A percentile compares a stretch with the other conserved stretches of the same genome.
Conservation (phyloP, 2,888 invertebrate species). For the Lithophane socia region DNA sequence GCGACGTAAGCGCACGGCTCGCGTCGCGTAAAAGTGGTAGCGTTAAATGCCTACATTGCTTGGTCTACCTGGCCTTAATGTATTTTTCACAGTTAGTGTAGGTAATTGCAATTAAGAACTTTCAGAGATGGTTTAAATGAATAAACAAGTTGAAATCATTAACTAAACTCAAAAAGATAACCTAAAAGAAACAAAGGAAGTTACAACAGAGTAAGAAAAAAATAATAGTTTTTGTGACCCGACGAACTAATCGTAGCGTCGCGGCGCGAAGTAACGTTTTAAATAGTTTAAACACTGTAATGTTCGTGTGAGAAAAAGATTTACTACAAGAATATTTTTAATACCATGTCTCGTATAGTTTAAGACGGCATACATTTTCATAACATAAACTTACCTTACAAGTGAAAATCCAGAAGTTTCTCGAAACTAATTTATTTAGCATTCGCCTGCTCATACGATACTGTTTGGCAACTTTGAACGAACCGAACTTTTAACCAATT, state of each 20-base stretch:
- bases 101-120: neutral
- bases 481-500: constrained; percentile 6
- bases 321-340: neutral
- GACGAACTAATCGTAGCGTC: no score
- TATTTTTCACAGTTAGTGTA: neutral
- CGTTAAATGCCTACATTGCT: no score
- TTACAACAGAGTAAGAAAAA: no score
- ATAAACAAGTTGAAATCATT: neutral
- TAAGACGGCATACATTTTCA: neutral
- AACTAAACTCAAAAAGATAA: neutral
- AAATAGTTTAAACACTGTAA: no score
- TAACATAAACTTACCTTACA: constrained; percentile 1
- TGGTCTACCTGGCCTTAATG: no score
- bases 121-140: neutral
- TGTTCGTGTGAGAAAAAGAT: neutral
- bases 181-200: neutral
- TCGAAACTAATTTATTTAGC: constrained; percentile 13
- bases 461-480: constrained; percentile 1
- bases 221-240: no score
- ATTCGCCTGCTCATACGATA: constrained; percentile 10
- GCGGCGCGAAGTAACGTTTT: no score
- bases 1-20: no score
- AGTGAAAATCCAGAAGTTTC: constrained; percentile 13
- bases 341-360: neutral
- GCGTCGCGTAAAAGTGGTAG: no score